Percentiles rank a stretch among this genome's conserved stretches.
Evolutionary conservation across 2,888 invertebrate species (phyloP).

Genomic region (Drosophila mimetica): DNA sequence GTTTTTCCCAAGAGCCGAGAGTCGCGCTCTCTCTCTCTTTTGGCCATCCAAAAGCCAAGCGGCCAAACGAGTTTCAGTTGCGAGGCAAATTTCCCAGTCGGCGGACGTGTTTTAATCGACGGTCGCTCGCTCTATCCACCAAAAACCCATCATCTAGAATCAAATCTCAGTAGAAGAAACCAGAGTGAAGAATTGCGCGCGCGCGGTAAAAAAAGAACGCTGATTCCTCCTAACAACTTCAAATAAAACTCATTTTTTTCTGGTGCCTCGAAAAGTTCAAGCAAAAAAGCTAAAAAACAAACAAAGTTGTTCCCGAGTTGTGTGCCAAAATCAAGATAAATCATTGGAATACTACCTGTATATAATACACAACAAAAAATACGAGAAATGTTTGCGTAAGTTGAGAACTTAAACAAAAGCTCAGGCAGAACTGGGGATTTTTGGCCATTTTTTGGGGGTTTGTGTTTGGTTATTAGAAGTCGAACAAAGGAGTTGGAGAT

Average conservation of each 20-base stretch:
- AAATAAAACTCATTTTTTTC: conserved; percentile 12
- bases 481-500: conserved; percentile 4
- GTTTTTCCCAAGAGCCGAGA: conserved; percentile 27
- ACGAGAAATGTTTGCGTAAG: conserved; percentile 13
- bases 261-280: too few relatives aligned
- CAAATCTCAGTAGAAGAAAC: background rate
- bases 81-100: conserved; percentile 69
- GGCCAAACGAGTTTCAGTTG: conserved; percentile 81
- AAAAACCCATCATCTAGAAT: background rate
- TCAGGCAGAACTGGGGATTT: background rate
- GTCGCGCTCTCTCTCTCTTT: conserved; percentile 23
- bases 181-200: conserved; percentile 21
- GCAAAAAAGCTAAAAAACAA: conserved; percentile 12
- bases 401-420: conserved; percentile 10
- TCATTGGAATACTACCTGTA: conserved; percentile 4
- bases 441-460: conserved; percentile 1
- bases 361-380: background rate
- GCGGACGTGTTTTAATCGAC: conserved; percentile 60
- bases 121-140: background rate
- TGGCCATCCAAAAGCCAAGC: conserved; percentile 33
- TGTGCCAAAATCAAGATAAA: conserved; percentile 16
- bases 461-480: background rate
- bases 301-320: conserved; percentile 13
- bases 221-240: conserved; percentile 5
- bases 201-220: conserved; percentile 23